phyloP scores from a whole-genome alignment of 1,140 invertebrate genomes.

The Atta colombica region DNA sequence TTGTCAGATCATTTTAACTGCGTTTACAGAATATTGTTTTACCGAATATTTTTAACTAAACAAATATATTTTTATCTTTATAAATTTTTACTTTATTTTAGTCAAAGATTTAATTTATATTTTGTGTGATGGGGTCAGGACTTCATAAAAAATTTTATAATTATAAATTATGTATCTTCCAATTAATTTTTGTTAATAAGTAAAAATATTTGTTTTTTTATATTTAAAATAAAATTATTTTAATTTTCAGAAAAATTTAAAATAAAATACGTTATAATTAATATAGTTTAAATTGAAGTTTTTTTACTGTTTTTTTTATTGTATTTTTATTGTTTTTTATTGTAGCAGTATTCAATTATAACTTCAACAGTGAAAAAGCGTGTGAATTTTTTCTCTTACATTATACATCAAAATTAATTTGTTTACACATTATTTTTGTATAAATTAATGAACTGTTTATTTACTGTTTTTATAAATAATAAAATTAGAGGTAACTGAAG shows the following conservation, averaged over 20 bases:
- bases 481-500: neutral
- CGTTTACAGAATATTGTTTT: neutral
- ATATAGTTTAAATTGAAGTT: neutral
- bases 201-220: neutral
- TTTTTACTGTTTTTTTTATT: neutral
- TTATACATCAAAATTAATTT: neutral
- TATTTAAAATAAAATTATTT: neutral
- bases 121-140: neutral
- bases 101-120: neutral
- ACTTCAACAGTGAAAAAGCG: neutral
- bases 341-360: neutral
- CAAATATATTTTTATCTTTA: slow-evolving; percentile 1
- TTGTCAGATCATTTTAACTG: slow-evolving; percentile 5
- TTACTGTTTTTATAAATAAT: slow-evolving; percentile 9
- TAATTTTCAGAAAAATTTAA: neutral
- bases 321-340: neutral
- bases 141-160: neutral
- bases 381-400: neutral
- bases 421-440: neutral
- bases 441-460: slow-evolving; percentile 9
- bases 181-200: neutral
- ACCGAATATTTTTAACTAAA: neutral
- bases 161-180: neutral
- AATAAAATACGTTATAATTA: neutral
- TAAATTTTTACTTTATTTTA: neutral